Conservation (phyloP, 2,113 vertebrate genomes). For the Ctenodactylus gundi region DNA sequence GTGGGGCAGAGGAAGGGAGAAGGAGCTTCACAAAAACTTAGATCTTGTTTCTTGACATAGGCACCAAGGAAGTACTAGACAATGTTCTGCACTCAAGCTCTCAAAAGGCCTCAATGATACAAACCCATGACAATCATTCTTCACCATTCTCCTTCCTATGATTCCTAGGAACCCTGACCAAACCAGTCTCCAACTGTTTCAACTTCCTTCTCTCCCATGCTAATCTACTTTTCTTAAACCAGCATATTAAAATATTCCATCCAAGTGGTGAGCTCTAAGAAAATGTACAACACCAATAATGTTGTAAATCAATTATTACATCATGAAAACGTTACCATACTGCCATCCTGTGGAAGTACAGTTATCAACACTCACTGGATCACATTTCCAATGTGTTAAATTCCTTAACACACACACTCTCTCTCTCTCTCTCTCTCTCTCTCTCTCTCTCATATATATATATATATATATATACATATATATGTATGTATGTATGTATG, state of each 20-base stretch:
- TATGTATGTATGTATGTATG: not conserved
- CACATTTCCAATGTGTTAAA: not conserved
- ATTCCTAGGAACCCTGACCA: not conserved
- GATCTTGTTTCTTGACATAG: not conserved
- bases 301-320: slow-evolving; percentile 76
- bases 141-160: not conserved
- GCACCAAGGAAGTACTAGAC: not conserved
- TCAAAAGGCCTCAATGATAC: not conserved
- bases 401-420: no score
- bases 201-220: not conserved
- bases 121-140: not conserved
- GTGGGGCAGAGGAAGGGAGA: not conserved
- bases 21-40: not conserved
- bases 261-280: slow-evolving; percentile 59
- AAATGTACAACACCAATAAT: slow-evolving; percentile 32
- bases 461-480: not conserved
- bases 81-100: not conserved
- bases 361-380: slow-evolving; percentile 41
- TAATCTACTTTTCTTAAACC: slow-evolving; percentile 26
- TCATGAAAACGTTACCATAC: slow-evolving; percentile 77
- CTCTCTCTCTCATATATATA: not conserved
- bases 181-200: slow-evolving; percentile 4
- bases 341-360: slow-evolving; percentile 86
- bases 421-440: no score
- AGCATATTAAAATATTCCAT: slow-evolving; percentile 45